These are phyloP conservation scores for Drosophila lacertosa DNA, from an alignment of 1,140 invertebrate species.

Conservation along the genomic window DNA sequence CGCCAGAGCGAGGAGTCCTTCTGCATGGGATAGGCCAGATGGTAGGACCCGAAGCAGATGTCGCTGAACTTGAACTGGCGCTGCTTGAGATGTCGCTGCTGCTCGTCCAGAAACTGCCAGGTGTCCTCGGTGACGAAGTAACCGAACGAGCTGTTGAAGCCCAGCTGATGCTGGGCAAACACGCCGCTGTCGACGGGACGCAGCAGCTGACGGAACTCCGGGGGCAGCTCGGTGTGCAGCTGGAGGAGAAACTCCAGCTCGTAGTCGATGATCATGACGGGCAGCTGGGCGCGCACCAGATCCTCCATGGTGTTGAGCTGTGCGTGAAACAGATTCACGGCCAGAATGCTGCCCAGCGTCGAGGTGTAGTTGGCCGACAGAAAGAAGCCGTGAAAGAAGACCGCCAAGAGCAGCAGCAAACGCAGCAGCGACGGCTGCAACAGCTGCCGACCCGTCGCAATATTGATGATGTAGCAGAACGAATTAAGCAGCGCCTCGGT, in stretches of 20 bases:
- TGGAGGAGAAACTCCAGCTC: conserved; percentile 68
- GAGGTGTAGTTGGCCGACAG: conserved; percentile 72
- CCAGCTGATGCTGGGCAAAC: conserved; percentile 54
- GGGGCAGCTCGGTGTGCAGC: conserved; percentile 43
- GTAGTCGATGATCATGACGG: conserved; percentile 77
- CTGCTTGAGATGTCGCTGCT: conserved; percentile 65
- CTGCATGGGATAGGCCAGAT: conserved; percentile 68
- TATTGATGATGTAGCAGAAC: conserved; percentile 70
- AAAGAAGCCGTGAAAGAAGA: conserved; percentile 76
- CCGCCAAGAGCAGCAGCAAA: conserved; percentile 48
- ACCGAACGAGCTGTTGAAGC: conserved; percentile 66
- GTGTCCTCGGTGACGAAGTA: conserved; percentile 71
- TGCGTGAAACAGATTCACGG: conserved; percentile 69
- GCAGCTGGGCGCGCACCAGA: conserved; percentile 57
- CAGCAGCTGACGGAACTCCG: conserved; percentile 50
- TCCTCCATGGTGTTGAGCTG: conserved; percentile 76
- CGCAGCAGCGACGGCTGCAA: conserved; percentile 48
- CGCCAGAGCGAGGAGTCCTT: conserved; percentile 71
- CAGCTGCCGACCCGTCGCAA: conserved; percentile 50
- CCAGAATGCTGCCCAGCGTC: conserved; percentile 69
- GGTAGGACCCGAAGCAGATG: conserved; percentile 71
- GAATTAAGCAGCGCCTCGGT: conserved; percentile 34
- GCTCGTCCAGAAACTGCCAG: conserved; percentile 69
- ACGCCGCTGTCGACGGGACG: conserved; percentile 58
- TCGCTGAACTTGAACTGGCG: conserved; percentile 63